phyloP scores from a whole-genome alignment of 2,888 invertebrate species.

The Metacarcinus magister region DNA sequence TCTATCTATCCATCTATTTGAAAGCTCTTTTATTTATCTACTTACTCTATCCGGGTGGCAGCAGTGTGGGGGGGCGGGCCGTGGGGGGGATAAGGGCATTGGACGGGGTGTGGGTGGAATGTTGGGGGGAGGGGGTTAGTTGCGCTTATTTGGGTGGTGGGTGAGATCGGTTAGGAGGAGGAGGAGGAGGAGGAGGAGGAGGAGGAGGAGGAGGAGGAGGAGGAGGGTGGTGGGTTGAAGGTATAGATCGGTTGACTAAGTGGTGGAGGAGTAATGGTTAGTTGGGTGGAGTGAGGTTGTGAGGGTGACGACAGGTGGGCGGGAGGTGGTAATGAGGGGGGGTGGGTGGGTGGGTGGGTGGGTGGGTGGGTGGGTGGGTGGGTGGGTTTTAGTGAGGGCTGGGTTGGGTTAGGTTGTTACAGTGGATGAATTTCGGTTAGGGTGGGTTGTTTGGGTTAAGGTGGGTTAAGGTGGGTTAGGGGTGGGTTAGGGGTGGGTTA shows the following conservation, averaged over 20 bases:
- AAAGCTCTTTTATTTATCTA: not conserved
- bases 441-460: not conserved
- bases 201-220: not conserved
- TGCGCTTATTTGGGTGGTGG: not conserved
- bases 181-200: not conserved
- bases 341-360: no score
- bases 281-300: not conserved
- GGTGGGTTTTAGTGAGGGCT: not conserved
- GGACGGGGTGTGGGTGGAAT: conserved; percentile 5
- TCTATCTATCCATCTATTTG: not conserved
- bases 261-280: not conserved
- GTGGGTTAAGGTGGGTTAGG: not conserved
- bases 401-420: no score
- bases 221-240: not conserved
- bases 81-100: not conserved
- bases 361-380: not conserved
- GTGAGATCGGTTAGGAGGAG: not conserved
- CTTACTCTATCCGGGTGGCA: not conserved
- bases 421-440: not conserved
- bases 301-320: no score
- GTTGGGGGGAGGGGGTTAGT: not conserved
- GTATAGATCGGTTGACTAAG: not conserved
- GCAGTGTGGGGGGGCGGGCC: no score
- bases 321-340: no score
- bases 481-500: not conserved